Base-by-base conservation (phyloP, 2,888 invertebrate species). In the Seira musarum region DNA sequence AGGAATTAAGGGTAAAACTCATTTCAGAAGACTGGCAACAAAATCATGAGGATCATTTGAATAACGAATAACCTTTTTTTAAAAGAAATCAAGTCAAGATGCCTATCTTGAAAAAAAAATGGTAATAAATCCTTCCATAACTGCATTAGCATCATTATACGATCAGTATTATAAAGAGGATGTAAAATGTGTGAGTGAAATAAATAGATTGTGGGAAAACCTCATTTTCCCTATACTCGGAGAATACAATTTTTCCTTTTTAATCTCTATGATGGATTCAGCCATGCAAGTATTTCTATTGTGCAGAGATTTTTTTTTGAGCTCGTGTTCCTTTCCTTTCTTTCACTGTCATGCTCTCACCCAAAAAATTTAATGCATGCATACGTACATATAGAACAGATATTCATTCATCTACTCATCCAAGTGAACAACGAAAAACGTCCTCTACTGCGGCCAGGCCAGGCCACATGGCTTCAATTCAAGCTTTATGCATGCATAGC, bases 261-360 rank as follows among this genome's bases (percentile, higher is more conserved):
- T 80, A 80, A 80, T 80, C 80, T 74, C 70, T 74, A 40, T 80
- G 80, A 80, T 80, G 80, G 80, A 80, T 80, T 80, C 80, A 80
- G 46, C 74, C 74, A 74, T 65, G 80, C 74, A 74, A 67, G 74
- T 66, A 73, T 73, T 68, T 57, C 79, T 64, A 3, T 68, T 61
- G 61, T 79, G 68, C 67, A 49, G 10, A 6, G 6, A 6, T 60
- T 15, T 30, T 57, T 74, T 57, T 61, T 66, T 60, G 6, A 13
- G 13, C 13, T n/a, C 49, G 13, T 49, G 49, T 49, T 49, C 49
- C 13, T 30, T 70, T 66, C 66, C 40, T 40, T 40, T 74, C 70
- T 66, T 69, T 35, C 63, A 19, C 65, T 74, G 65, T 70, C 64
- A 74, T 73, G 74, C 80, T 80, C 74, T 80, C 74, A 70, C 73